These are phyloP conservation scores for Sminthurinus aureus DNA, from an alignment of 2,888 invertebrate species.

Conservation along the genomic window DNA sequence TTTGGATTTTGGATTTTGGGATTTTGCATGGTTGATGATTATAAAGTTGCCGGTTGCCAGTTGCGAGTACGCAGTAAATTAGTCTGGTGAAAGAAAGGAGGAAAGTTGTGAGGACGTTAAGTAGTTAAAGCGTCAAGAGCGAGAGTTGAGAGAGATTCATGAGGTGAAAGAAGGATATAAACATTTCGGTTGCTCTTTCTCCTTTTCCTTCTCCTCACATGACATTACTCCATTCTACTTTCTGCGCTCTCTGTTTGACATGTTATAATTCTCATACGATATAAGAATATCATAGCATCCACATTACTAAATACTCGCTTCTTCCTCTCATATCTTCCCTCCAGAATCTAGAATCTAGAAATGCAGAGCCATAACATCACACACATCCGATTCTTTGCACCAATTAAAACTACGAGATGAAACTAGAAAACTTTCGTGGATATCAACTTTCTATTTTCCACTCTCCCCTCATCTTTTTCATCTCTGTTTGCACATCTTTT, in stretches of 20 bases:
- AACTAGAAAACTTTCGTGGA: not conserved
- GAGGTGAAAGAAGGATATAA: not conserved
- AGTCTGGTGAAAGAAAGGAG: not conserved
- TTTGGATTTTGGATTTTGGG: no score
- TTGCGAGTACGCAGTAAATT: no score
- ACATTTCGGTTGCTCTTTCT: not conserved
- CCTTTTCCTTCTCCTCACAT: not conserved
- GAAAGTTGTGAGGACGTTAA: slow-evolving; percentile 8
- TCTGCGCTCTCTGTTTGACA: no score
- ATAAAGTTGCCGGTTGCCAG: no score
- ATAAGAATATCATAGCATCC: no score
- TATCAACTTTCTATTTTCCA: not conserved
- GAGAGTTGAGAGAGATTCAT: not conserved
- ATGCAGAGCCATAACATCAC: no score
- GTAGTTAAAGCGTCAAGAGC: slow-evolving; percentile 12
- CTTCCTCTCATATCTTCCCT: no score
- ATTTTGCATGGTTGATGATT: no score
- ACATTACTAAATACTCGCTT: no score
- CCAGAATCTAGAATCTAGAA: no score
- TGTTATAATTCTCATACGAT: no score
- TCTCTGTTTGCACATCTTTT: not conserved
- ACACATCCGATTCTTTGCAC: not conserved
- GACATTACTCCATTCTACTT: no score
- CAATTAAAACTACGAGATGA: slow-evolving; percentile 29
- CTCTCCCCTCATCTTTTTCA: not conserved